phyloP scores from a whole-genome alignment of 2,888 invertebrate genomes.

The Melipona beecheii region DNA sequence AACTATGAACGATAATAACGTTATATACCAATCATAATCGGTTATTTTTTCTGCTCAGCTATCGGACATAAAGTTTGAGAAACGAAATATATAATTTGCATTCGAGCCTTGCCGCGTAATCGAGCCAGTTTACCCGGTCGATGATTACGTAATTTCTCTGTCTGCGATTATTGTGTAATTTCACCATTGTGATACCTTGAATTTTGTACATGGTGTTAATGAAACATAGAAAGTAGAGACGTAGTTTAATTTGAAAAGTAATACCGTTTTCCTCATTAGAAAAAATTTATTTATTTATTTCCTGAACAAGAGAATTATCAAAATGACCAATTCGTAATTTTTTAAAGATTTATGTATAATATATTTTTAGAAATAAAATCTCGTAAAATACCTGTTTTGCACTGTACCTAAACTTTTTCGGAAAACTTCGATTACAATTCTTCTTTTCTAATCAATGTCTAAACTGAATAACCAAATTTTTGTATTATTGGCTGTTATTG shows the following conservation, averaged over 20 bases:
- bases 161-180: conserved; percentile 48
- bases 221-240: neutral
- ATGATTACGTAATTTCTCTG: conserved; percentile 39
- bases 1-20: neutral
- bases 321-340: too few species aligned
- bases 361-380: too few species aligned
- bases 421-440: too few species aligned
- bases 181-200: conserved; percentile 10
- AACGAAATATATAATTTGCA: neutral
- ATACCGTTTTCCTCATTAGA: neutral
- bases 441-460: neutral
- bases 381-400: too few species aligned
- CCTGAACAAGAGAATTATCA: too few species aligned
- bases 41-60: conserved; percentile 13
- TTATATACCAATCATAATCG: neutral
- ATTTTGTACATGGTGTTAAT: neutral
- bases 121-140: conserved; percentile 10
- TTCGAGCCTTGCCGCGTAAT: neutral
- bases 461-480: neutral
- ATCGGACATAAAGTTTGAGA: conserved; percentile 15
- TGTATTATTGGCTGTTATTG: neutral
- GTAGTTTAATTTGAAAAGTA: neutral
- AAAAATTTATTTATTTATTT: neutral
- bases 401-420: too few species aligned
- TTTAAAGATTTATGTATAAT: too few species aligned